phyloP scores from a whole-genome alignment of 2,113 vertebrate genomes.

The Apodemus sylvaticus region DNA sequence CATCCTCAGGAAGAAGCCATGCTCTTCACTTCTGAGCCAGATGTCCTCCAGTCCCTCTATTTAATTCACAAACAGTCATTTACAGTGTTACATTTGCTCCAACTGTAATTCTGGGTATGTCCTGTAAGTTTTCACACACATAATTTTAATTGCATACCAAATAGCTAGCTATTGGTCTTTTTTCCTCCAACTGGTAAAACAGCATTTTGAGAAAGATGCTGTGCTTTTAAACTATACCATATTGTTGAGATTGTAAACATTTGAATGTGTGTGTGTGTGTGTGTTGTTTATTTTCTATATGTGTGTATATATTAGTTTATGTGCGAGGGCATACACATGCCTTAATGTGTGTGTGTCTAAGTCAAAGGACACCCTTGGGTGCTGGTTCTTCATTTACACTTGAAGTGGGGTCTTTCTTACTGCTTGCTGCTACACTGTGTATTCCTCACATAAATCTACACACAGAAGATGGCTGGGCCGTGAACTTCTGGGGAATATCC shows the following conservation, averaged over 20 bases:
- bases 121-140: neutral
- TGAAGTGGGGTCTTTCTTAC: neutral
- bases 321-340: neutral
- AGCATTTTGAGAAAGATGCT: neutral
- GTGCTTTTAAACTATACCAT: neutral
- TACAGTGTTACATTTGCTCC: constrained; percentile 19
- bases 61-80: neutral
- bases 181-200: neutral
- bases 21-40: neutral
- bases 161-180: neutral
- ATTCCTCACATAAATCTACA: neutral
- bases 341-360: neutral
- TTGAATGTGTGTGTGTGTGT: neutral
- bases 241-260: neutral
- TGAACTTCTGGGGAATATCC: neutral
- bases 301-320: neutral
- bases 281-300: neutral
- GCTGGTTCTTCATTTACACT: neutral
- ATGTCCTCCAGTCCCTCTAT: neutral
- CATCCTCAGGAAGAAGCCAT: neutral
- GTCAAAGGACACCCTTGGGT: neutral
- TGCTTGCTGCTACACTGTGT: too few species aligned
- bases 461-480: neutral
- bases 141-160: neutral
- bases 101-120: constrained; percentile 15